A percentile compares a stretch with the other conserved stretches of the same genome.
phyloP scores from a whole-genome alignment of 2,113 vertebrate species.

The Myiozetetes cayanensis region DNA sequence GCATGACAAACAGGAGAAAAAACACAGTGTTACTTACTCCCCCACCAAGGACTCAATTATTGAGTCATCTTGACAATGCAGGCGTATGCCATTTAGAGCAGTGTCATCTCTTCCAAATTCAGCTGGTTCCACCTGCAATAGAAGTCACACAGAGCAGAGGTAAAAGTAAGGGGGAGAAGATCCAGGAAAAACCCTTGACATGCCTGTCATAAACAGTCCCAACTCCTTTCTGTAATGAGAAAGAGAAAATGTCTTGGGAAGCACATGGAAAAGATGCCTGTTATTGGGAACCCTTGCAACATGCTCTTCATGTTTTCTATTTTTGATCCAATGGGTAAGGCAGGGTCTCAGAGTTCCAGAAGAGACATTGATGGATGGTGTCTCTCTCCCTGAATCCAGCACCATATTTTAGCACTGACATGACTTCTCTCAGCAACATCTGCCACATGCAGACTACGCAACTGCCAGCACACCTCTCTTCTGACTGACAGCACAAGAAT shows the following conservation, averaged over 20 bases:
- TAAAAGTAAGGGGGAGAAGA: not conserved
- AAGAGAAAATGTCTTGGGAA: not conserved
- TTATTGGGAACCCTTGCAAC: not conserved
- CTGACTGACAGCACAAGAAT: not conserved
- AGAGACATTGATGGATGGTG: not conserved
- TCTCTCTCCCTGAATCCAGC: not conserved
- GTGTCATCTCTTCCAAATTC: not conserved
- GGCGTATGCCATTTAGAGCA: not conserved
- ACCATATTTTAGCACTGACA: rapidly evolving
- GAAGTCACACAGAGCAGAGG: not conserved
- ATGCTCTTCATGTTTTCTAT: not conserved
- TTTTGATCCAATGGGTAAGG: not conserved
- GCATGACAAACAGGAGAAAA: not conserved
- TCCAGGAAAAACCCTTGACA: not conserved
- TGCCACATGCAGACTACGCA: not conserved
- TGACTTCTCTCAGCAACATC: not conserved
- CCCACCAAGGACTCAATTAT: not conserved
- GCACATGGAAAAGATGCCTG: not conserved
- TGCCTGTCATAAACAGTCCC: not conserved
- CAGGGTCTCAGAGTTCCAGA: not conserved
- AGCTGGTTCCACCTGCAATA: not conserved
- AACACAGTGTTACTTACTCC: not conserved
- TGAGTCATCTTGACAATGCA: not conserved
- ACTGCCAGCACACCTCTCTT: not conserved
- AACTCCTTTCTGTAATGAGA: not conserved